Base-by-base conservation (phyloP, 2,797 vertebrate genomes). In the Vireo griseus region DNA sequence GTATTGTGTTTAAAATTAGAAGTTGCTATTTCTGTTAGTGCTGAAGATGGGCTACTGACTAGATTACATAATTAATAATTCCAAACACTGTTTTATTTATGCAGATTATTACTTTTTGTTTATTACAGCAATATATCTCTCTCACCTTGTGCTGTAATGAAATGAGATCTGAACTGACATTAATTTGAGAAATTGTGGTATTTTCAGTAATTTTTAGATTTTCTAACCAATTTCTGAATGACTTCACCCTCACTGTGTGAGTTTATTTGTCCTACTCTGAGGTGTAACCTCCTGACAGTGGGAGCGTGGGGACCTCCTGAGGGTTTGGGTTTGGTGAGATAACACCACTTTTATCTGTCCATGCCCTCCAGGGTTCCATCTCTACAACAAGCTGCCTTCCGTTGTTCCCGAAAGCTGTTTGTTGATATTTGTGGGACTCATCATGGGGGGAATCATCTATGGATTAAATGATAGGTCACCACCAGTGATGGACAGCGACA, bases 381-480 rank as follows among this genome's bases (percentile, higher is more conserved):
- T 98, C 48, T 98, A 98, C 20, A 98, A 98, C 90, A 98, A 98
- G 33, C 97, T 99, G 67, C 98, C 98, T 25, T 97, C 98, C 0
- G 97, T 99, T 2, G 97, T 99, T 61, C 98, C 98, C 2, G 98
- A 99, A 89, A 99, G 98, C 97, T 98, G 98, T 19, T 95, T 99
- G 39, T 91, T 99, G 95, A 98, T 99, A 84, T 98, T 98, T 88
- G 97, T 99, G 44, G 98, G 98, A 20, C 98, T 99, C 50, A 97
- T 99, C 86, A 98, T 98, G 89, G 98, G 98, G 66, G 98, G 98
- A 44, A 98, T 98, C 81, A 98, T 99, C 93, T 98, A 98, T 0
- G 98, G 98, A 2, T 96, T 98, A 16, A 98, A 98, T 1, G 97
- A 98, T 54, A 98, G 98, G 8, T 98, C 98, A 3, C 97, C 98